Conservation (phyloP, 2,797 vertebrate species). For the Alcedo quadribrachys region DNA sequence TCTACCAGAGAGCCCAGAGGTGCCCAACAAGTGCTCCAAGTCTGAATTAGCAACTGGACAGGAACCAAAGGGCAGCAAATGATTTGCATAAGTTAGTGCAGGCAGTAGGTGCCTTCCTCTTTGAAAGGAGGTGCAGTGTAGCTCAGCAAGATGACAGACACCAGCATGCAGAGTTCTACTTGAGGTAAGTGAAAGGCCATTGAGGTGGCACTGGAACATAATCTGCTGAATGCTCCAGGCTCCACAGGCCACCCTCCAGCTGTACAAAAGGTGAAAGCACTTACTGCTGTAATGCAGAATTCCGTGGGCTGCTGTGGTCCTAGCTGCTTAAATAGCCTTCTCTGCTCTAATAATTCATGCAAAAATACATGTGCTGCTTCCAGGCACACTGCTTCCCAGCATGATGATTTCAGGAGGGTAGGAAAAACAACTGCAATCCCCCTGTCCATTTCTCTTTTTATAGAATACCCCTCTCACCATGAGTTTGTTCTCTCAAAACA, state of each 20-base stretch:
- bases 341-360: conserved; percentile 6
- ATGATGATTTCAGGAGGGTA: not conserved
- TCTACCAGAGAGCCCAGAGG: not conserved
- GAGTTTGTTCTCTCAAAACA: not conserved
- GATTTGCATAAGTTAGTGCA: not conserved
- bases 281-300: not conserved
- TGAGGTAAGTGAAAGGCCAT: not conserved
- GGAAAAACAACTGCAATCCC: not conserved
- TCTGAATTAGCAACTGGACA: not conserved
- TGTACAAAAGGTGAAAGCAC: not conserved
- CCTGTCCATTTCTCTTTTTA: not conserved
- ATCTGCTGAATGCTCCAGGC: not conserved
- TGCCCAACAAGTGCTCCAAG: not conserved
- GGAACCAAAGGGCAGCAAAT: conserved; percentile 3
- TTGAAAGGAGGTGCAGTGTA: not conserved
- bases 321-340: not conserved
- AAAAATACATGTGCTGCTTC: not conserved
- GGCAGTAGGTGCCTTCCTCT: conserved; percentile 1
- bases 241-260: not conserved
- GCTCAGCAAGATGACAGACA: not conserved
- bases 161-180: not conserved
- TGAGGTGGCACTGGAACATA: not conserved
- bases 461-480: not conserved
- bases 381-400: conserved; percentile 11
- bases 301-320: not conserved